phyloP scores from a whole-genome alignment of 2,888 invertebrate genomes.

The Scaptodrosophila latifasciaeformis region DNA sequence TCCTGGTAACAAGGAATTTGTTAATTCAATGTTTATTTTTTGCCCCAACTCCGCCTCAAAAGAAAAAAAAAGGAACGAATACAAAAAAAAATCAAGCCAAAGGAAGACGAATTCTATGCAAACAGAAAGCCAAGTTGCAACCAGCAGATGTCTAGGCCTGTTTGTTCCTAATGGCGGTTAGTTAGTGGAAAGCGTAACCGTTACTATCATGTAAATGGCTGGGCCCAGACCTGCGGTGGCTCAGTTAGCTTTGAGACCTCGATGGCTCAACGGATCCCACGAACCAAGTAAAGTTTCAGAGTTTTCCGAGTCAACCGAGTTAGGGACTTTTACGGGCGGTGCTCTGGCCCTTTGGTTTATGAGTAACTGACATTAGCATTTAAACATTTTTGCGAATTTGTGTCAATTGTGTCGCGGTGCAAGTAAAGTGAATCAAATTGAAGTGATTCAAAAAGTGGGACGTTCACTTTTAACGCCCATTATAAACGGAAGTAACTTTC shows the following conservation, averaged over 20 bases:
- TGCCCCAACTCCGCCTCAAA: conserved; percentile 40
- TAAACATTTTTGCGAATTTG: conserved; percentile 62
- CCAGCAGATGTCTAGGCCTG: conserved; percentile 30
- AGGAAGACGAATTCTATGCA: too few relatives aligned
- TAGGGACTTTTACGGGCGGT: conserved; percentile 2
- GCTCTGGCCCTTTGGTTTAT: too few relatives aligned
- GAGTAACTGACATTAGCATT: conserved; percentile 38
- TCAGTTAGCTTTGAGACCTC: conserved; percentile 43
- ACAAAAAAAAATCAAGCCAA: too few relatives aligned
- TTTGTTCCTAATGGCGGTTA: conserved; percentile 47
- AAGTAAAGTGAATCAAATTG: conserved; percentile 17
- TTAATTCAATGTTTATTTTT: conserved; percentile 73
- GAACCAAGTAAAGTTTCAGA: neutral
- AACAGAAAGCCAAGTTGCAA: conserved; percentile 10
- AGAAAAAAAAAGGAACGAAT: conserved; percentile 2
- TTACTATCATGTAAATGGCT: conserved; percentile 28
- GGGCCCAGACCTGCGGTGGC: conserved; percentile 31
- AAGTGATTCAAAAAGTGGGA: conserved; percentile 17
- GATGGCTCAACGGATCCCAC: conserved; percentile 33
- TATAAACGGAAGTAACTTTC: conserved; percentile 14
- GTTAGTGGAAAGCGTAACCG: conserved; percentile 25
- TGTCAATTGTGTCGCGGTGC: conserved; percentile 53
- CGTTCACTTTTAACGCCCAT: conserved; percentile 10
- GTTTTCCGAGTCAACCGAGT: conserved; percentile 4
- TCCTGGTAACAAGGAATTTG: conserved; percentile 72